phyloP scores from a whole-genome alignment of 2,888 invertebrate genomes.

The Unio delphinus region DNA sequence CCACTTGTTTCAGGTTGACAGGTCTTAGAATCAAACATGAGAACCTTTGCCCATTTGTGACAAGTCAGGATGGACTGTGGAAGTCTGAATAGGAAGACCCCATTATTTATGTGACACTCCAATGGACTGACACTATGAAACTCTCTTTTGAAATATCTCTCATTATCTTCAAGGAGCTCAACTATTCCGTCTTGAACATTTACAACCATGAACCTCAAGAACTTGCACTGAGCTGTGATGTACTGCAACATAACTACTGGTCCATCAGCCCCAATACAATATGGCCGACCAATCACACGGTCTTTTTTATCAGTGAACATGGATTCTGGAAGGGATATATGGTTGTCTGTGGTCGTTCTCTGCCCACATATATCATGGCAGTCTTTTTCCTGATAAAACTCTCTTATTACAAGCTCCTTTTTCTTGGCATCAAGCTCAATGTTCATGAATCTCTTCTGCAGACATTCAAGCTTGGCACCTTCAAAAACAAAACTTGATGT shows the following conservation, averaged over 20 bases:
- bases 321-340: too few relatives aligned
- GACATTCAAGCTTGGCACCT: slow-evolving; percentile 9
- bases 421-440: slow-evolving; percentile 3
- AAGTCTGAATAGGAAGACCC: slow-evolving; percentile 22
- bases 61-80: slow-evolving; percentile 16
- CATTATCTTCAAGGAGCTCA: slow-evolving; percentile 20
- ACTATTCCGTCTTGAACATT: slow-evolving; percentile 4
- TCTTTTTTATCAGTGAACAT: too few relatives aligned
- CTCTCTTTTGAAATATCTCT: slow-evolving; percentile 22
- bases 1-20: too few relatives aligned
- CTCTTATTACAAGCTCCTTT: slow-evolving; percentile 5
- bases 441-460: slow-evolving; percentile 11
- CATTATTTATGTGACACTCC: slow-evolving; percentile 24
- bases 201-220: slow-evolving; percentile 25
- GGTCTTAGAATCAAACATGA: slow-evolving; percentile 2
- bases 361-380: background rate
- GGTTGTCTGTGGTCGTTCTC: background rate
- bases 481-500: slow-evolving; percentile 8
- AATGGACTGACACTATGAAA: slow-evolving; percentile 13
- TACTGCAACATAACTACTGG: slow-evolving; percentile 16
- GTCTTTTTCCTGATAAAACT: slow-evolving; percentile 7
- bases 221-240: slow-evolving; percentile 9
- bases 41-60: slow-evolving; percentile 19
- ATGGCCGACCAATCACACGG: slow-evolving; percentile 17
- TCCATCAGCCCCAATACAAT: slow-evolving; percentile 25